phyloP scores from a whole-genome alignment of 37 sponge, comb jelly and placozoan genomes.

The Chondrilla cf. caribensis region DNA sequence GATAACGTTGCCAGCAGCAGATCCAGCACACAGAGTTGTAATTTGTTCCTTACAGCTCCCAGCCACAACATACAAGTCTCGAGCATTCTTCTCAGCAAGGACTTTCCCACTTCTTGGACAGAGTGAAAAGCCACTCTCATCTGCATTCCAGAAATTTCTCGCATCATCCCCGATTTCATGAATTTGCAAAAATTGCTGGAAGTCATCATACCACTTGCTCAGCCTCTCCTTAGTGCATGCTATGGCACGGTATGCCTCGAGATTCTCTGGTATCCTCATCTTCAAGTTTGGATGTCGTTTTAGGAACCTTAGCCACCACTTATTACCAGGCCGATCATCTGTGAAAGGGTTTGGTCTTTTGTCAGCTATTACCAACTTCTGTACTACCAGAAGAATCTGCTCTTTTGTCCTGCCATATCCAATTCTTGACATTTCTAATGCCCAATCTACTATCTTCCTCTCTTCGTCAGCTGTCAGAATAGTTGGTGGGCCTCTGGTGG shows the following conservation, averaged over 20 bases:
- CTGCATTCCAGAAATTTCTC: slow-evolving; percentile 37
- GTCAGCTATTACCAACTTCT: slow-evolving; percentile 11
- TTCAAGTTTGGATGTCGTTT: not conserved
- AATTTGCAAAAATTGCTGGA: slow-evolving; percentile 6
- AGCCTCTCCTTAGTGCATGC: slow-evolving; percentile 28
- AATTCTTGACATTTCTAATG: slow-evolving; percentile 30
- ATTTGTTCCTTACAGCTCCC: slow-evolving; percentile 18
- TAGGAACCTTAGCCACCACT: slow-evolving; percentile 40
- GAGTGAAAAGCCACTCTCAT: slow-evolving; percentile 34
- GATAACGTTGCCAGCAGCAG: slow-evolving; percentile 16
- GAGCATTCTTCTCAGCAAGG: not conserved
- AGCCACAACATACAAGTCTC: slow-evolving; percentile 8
- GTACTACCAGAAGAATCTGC: slow-evolving; percentile 19
- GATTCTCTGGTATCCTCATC: slow-evolving; percentile 1
- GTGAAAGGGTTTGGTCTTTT: slow-evolving; percentile 35
- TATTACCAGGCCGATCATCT: slow-evolving; percentile 29
- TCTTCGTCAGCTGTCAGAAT: slow-evolving; percentile 30
- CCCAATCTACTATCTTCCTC: slow-evolving; percentile 23
- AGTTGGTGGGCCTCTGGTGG: slow-evolving; percentile 7
- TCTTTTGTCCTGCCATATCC: slow-evolving; percentile 40
- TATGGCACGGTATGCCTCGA: not conserved
- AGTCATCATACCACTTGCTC: slow-evolving; percentile 23
- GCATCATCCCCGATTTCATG: slow-evolving; percentile 3
- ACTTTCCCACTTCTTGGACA: slow-evolving; percentile 30
- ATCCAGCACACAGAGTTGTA: slow-evolving; percentile 16